These are phyloP conservation scores for Caenorhabditis panamensis DNA, from an alignment of 2,888 invertebrate genomes.

Conservation along the genomic window DNA sequence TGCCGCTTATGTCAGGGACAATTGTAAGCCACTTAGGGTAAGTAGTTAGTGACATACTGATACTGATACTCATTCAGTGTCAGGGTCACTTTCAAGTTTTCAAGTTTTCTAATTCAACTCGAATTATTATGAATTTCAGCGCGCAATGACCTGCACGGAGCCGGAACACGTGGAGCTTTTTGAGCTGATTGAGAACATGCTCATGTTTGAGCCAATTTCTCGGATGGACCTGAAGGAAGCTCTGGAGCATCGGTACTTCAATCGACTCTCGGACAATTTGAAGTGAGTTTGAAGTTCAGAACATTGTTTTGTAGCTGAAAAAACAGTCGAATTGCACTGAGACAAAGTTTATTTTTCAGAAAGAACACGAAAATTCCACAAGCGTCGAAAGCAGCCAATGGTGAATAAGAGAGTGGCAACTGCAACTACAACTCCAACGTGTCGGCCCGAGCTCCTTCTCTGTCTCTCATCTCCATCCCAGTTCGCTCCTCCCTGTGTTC, in stretches of 20 bases:
- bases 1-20: constrained; percentile 96
- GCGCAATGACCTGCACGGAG: constrained; percentile 91
- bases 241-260: constrained; percentile 93
- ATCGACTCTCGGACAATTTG: constrained; percentile 46
- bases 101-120: too few species aligned
- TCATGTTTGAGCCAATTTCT: constrained; percentile 95
- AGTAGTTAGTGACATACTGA: too few species aligned
- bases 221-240: constrained; percentile 92
- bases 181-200: constrained; percentile 94
- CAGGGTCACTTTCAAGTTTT: too few species aligned
- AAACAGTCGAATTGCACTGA: too few species aligned
- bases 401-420: neutral
- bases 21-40: constrained; percentile 95
- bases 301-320: neutral
- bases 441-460: neutral
- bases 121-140: constrained; percentile 84
- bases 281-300: constrained; percentile 24
- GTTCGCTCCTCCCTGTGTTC: too few species aligned
- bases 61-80: too few species aligned
- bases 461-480: too few species aligned
- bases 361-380: neutral
- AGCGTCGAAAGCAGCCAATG: neutral
- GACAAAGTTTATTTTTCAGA: neutral
- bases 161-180: constrained; percentile 94
- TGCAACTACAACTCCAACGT: neutral